A percentile compares a stretch with the other conserved stretches of the same genome.
Conservation (phyloP, 1,140 invertebrate genomes). For the Meloidogyne exigua region DNA sequence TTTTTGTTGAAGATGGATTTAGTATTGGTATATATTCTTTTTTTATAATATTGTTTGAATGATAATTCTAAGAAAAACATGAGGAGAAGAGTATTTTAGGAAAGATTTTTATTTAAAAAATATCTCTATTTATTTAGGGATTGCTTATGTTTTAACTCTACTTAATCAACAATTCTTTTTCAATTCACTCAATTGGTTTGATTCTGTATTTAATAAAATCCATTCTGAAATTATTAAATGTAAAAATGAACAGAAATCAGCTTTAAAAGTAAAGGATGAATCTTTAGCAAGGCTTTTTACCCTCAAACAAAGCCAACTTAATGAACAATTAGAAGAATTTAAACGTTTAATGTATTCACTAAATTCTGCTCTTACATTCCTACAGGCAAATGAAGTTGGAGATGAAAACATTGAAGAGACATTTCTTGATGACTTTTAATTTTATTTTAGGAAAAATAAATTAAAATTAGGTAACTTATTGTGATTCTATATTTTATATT, state of each 20-base stretch:
- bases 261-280: conserved; percentile 69
- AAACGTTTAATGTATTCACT: conserved; percentile 84
- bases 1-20: conserved; percentile 97
- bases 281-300: conserved; percentile 88
- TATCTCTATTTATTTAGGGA: conserved; percentile 64
- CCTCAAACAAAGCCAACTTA: conserved; percentile 79
- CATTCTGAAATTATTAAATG: conserved; percentile 64
- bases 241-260: conserved; percentile 46
- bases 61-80: too few species aligned
- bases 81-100: too few species aligned
- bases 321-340: conserved; percentile 81
- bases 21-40: conserved; percentile 80
- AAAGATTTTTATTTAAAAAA: too few species aligned
- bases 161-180: conserved; percentile 75
- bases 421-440: conserved; percentile 46
- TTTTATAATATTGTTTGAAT: conserved; percentile 23
- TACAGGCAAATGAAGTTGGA: conserved; percentile 64
- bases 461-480: too few species aligned
- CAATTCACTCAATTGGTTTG: conserved; percentile 92
- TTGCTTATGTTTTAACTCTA: conserved; percentile 74
- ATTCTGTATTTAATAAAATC: conserved; percentile 74
- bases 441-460: too few species aligned
- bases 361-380: conserved; percentile 89
- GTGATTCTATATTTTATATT: too few species aligned
- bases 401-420: conserved; percentile 44